Evolutionary conservation across 2,797 vertebrate genomes (phyloP).

Genomic region (Benthosema pterotum): DNA sequence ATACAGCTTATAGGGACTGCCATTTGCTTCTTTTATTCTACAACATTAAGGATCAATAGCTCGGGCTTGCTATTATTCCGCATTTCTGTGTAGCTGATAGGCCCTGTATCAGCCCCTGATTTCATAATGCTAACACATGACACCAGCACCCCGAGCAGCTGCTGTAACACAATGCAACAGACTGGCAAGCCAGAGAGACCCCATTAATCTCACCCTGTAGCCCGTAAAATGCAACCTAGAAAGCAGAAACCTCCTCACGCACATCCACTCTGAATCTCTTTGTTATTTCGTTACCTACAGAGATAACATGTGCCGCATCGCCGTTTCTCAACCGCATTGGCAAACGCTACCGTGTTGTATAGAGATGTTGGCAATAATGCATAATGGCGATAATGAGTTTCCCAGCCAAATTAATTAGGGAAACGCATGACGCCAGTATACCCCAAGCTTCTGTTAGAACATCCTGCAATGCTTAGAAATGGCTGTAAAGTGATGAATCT

Average conservation of each 20-base stretch:
- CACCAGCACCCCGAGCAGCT: conserved; percentile 60
- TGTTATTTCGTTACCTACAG: conserved; percentile 46
- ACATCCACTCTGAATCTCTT: conserved; percentile 41
- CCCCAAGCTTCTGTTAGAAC: conserved; percentile 64
- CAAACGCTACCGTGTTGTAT: conserved; percentile 56
- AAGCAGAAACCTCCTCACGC: conserved; percentile 41
- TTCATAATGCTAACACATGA: conserved; percentile 73
- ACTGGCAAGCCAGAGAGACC: conserved; percentile 61
- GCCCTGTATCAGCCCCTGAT: conserved; percentile 57
- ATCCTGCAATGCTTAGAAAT: conserved; percentile 60
- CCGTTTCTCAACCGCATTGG: conserved; percentile 35
- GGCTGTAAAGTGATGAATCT: conserved; percentile 44
- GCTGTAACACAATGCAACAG: conserved; percentile 77
- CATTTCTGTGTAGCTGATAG: conserved; percentile 64
- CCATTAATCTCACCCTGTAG: conserved; percentile 69
- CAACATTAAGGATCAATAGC: conserved; percentile 55
- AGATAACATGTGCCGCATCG: conserved; percentile 44
- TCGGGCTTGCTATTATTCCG: conserved; percentile 36
- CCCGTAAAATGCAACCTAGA: conserved; percentile 50
- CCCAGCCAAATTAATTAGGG: conserved; percentile 70
- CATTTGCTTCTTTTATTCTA: conserved; percentile 41
- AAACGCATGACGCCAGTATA: conserved; percentile 60
- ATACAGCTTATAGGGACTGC: conserved; percentile 27
- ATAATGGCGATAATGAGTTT: conserved; percentile 68
- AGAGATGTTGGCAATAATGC: conserved; percentile 64